These are phyloP conservation scores for Camponotus fellah DNA, from an alignment of 2,888 invertebrate species.

Conservation along the genomic window DNA sequence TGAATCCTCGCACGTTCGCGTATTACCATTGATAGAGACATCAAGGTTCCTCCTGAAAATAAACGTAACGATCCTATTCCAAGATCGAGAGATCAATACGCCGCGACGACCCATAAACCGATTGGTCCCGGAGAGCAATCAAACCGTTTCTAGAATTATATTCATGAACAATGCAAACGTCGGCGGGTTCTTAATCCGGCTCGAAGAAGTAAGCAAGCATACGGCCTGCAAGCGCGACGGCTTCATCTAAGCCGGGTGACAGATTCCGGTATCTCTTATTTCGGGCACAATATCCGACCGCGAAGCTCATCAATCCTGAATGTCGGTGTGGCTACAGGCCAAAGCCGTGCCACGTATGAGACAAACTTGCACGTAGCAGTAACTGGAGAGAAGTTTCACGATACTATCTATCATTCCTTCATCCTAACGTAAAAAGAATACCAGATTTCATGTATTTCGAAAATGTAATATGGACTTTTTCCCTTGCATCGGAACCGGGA, in stretches of 20 bases:
- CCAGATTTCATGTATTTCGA: slow-evolving; percentile 51
- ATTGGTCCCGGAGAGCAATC: slow-evolving; percentile 36
- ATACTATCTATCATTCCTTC: slow-evolving; percentile 72
- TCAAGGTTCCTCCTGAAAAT: slow-evolving; percentile 68
- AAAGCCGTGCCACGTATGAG: slow-evolving; percentile 63
- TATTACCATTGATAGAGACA: slow-evolving; percentile 75
- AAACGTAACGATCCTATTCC: slow-evolving; percentile 73
- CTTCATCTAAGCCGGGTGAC: slow-evolving; percentile 49
- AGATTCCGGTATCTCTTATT: slow-evolving; percentile 59
- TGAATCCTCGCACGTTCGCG: slow-evolving; percentile 75
- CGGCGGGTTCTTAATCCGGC: slow-evolving; percentile 51
- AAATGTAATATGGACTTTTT: slow-evolving; percentile 63
- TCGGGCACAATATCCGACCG: slow-evolving; percentile 56
- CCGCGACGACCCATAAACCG: slow-evolving; percentile 70
- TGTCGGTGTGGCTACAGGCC: slow-evolving; percentile 49
- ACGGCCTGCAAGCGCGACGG: slow-evolving; percentile 4
- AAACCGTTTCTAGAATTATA: slow-evolving; percentile 64
- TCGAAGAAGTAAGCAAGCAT: not conserved
- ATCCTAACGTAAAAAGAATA: slow-evolving; percentile 61
- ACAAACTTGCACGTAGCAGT: slow-evolving; percentile 59
- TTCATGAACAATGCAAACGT: slow-evolving; percentile 62
- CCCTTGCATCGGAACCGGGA: slow-evolving; percentile 49
- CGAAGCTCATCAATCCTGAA: slow-evolving; percentile 67
- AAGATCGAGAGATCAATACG: slow-evolving; percentile 73
- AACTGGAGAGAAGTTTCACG: slow-evolving; percentile 47